A percentile compares a stretch with the other conserved stretches of the same genome.
Conservation (phyloP, 2,113 vertebrate genomes). For the Brachyistius frenatus region DNA sequence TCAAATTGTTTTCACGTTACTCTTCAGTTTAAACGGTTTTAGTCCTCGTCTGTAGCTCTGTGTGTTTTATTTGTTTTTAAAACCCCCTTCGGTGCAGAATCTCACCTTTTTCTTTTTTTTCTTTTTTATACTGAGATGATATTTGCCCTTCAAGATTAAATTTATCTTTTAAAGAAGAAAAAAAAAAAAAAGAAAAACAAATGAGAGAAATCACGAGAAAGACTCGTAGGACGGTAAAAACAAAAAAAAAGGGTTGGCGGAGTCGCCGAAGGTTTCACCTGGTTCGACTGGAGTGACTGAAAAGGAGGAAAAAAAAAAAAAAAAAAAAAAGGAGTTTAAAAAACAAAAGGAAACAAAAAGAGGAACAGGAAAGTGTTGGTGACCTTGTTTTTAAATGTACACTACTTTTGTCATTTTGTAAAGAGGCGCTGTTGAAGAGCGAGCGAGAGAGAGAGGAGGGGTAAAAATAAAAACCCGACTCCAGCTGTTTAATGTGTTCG, state of each 20-base stretch:
- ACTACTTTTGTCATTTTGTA: conserved; percentile 63
- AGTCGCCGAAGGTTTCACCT: no score
- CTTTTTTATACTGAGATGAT: conserved; percentile 47
- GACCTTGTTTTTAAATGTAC: conserved; percentile 61
- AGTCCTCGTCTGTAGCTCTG: conserved; percentile 75
- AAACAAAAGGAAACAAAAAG: neutral
- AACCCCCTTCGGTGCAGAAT: conserved; percentile 48
- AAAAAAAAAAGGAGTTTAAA: neutral
- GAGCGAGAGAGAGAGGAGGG: no score
- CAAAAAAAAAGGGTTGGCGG: neutral
- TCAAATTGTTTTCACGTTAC: conserved; percentile 66
- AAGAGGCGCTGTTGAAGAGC: conserved; percentile 15
- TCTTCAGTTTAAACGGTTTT: conserved; percentile 67
- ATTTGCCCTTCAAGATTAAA: conserved; percentile 60
- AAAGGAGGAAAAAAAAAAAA: neutral
- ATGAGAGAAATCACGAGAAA: no score
- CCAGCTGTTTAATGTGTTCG: conserved; percentile 67
- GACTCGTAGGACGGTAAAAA: no score
- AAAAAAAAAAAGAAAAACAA: conserved; percentile 23
- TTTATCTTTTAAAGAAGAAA: conserved; percentile 20
- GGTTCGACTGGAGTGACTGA: conserved; percentile 7
- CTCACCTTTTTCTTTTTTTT: conserved; percentile 40
- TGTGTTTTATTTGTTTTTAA: conserved; percentile 72
- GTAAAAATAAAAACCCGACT: conserved; percentile 29
- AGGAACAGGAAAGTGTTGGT: conserved; percentile 33